Percentiles rank a stretch among this genome's conserved stretches.
These are phyloP conservation scores for Numenius arquata DNA, from an alignment of 2,113 vertebrate genomes.

Conservation along the genomic window DNA sequence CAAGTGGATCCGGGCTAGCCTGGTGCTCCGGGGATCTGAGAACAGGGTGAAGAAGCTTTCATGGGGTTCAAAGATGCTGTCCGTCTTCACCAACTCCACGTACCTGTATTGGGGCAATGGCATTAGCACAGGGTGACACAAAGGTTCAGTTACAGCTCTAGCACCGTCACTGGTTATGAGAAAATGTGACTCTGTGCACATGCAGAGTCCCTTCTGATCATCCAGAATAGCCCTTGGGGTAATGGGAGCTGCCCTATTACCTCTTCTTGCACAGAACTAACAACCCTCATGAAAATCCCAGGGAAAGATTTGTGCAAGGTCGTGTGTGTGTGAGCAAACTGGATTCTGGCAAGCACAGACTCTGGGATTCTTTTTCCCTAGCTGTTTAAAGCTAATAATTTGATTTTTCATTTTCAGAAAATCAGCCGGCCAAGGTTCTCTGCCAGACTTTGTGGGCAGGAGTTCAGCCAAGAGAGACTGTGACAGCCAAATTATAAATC, in stretches of 20 bases:
- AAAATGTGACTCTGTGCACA: neutral
- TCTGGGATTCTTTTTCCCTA: neutral
- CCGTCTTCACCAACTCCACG: constrained; percentile 91
- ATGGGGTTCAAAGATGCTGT: constrained; percentile 88
- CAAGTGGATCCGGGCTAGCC: constrained; percentile 90
- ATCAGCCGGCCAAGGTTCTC: neutral
- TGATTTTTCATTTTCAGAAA: neutral
- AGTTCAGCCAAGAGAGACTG: neutral
- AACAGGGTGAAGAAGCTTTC: constrained; percentile 96
- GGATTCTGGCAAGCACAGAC: neutral
- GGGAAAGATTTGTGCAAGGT: neutral
- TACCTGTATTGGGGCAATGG: constrained; percentile 75
- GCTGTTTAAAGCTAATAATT: neutral
- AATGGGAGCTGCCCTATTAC: neutral
- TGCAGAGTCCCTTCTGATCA: neutral
- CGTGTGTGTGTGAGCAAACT: neutral
- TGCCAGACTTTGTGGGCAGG: neutral
- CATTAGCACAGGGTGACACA: neutral
- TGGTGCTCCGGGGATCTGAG: constrained; percentile 91
- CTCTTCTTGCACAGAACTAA: neutral
- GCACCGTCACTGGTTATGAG: neutral
- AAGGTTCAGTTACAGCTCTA: neutral
- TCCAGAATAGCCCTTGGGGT: neutral
- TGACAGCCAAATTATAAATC: neutral
- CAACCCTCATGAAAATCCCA: neutral